Conservation (phyloP, 2,113 vertebrate genomes). For the Percopsis transmontana region DNA sequence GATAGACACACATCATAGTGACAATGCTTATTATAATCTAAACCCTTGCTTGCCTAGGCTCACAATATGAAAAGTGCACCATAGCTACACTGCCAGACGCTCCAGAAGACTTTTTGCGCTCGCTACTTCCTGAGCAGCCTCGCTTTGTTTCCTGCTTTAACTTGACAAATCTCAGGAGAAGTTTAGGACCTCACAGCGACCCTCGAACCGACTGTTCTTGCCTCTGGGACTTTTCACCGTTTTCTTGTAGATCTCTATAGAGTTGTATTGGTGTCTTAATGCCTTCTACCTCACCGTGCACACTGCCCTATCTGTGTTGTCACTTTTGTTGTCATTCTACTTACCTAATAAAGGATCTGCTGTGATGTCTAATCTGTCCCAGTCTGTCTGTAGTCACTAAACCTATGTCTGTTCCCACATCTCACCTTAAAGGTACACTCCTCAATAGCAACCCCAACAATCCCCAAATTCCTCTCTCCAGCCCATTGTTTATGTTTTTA, state of each 20-base stretch:
- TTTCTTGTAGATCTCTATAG: conserved; percentile 17
- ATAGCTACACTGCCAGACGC: background rate
- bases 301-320: conserved; percentile 32
- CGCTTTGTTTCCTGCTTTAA: conserved; percentile 9
- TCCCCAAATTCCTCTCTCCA: no score
- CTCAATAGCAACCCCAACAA: no score
- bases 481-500: background rate
- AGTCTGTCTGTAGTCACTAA: conserved; percentile 55
- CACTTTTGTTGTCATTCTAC: conserved; percentile 54
- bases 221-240: conserved; percentile 57
- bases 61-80: background rate
- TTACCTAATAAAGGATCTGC: conserved; percentile 74
- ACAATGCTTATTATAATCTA: conserved; percentile 5
- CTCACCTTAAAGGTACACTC: background rate
- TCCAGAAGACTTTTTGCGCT: conserved; percentile 18
- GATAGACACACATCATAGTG: background rate
- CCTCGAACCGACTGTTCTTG: conserved; percentile 12
- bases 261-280: conserved; percentile 25
- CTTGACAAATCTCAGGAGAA: conserved; percentile 29
- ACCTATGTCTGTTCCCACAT: conserved; percentile 14
- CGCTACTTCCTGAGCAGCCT: background rate
- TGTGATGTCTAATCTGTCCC: conserved; percentile 54
- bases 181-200: conserved; percentile 27
- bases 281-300: conserved; percentile 39
- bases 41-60: background rate